Evolutionary conservation across 2,797 vertebrate species (phyloP), one percentile per base, ranked within the genome.

Genomic region (Phataginus tetradactyla): DNA sequence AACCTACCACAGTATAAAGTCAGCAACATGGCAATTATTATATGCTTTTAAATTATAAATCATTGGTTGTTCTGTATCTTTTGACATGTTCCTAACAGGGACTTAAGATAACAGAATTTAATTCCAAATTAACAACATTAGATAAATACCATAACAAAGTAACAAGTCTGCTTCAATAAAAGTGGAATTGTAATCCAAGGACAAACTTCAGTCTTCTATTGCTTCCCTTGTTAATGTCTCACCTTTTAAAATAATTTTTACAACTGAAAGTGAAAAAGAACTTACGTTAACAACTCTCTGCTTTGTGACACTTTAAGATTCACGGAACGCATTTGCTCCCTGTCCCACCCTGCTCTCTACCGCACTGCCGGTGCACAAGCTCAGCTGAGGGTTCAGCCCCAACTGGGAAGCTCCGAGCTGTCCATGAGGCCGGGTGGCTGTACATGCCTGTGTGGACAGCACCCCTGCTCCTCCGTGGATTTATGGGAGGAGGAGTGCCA

Each of bases 231-330:
- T 96, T 96, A 96, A 94, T 96, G 95, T 91, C 72, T 97, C 59
- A 97, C 86, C 77, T 96, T 90, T 42, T 98, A 96, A 98, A 98
- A 57, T 1, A 88, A 0, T 61, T 72, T 98, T 97, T 72, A 96
- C 53, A 96, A 79, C 90, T 86, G 95, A 95, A 95, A 95, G 64
- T 74, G 4, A 96, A 96, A 97, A 91, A 83, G 93, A 83, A 87
- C 12, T 86, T 20, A 86, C n/a, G 37, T 97, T 87, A 91, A 93
- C 32, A 97, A 94, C 71, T 23, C 84, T 96, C 86, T 21, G 25
- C 12, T 85, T 18, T 71, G 97, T 97, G 92, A 93, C 93, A 86
- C 23, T 96, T 90, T 80, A 96, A 93, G 59, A 96, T 94, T 34
- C 86, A 85, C 32, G 39, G 91, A 79, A 77, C 49, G 42, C 74